Conservation (phyloP, 2,113 vertebrate genomes). For the Callionymus lyra region DNA sequence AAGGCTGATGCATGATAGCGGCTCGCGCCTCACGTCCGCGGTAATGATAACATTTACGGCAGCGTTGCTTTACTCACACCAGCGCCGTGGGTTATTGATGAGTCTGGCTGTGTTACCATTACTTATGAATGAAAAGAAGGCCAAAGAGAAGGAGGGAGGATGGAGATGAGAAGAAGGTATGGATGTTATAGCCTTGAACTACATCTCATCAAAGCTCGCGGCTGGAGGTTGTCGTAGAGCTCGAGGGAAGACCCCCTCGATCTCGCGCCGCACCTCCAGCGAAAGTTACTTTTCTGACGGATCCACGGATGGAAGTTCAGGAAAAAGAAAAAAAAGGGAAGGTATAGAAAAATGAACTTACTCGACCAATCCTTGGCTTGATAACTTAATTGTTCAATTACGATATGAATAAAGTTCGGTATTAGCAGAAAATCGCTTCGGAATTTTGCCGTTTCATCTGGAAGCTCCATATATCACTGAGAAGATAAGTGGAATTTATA, state of each 20-base stretch:
- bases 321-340: no score
- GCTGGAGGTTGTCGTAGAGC: slow-evolving; percentile 38
- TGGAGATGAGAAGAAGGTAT: slow-evolving; percentile 47
- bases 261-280: no score
- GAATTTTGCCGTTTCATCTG: slow-evolving; percentile 31
- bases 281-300: no score
- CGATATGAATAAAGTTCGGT: slow-evolving; percentile 9
- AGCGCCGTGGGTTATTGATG: slow-evolving; percentile 60
- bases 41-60: slow-evolving; percentile 65
- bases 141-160: slow-evolving; percentile 29
- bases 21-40: slow-evolving; percentile 33
- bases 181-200: slow-evolving; percentile 54
- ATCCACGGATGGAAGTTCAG: no score
- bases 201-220: slow-evolving; percentile 62
- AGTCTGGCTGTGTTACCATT: slow-evolving; percentile 53
- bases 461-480: slow-evolving; percentile 34
- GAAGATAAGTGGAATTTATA: slow-evolving; percentile 40
- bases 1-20: slow-evolving; percentile 30
- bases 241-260: no score
- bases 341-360: no score
- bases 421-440: slow-evolving; percentile 10
- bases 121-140: slow-evolving; percentile 63
- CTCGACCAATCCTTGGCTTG: slow-evolving; percentile 14
- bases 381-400: slow-evolving; percentile 9
- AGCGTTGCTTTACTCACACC: slow-evolving; percentile 41